Evolutionary conservation across 2,888 invertebrate species (phyloP).

Genomic region (Synanthedon andrenaeformis): DNA sequence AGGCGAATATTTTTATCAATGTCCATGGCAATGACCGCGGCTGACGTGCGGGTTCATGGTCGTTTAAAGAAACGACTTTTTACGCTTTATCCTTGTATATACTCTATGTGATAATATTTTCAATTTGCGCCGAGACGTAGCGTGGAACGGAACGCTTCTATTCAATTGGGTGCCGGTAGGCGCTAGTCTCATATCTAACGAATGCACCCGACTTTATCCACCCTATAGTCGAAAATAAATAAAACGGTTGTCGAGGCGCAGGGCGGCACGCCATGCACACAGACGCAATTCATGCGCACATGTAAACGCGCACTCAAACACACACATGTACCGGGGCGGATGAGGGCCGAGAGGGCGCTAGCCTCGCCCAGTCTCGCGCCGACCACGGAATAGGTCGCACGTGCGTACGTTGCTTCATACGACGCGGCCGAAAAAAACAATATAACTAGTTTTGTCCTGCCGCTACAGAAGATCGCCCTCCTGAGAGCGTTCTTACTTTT

Average conservation of each 20-base stretch:
- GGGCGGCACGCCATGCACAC: slow-evolving; percentile 33
- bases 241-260: slow-evolving; percentile 30
- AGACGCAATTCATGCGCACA: slow-evolving; percentile 23
- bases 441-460: slow-evolving; percentile 64
- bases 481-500: slow-evolving; percentile 45
- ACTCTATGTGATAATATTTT: not conserved
- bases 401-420: slow-evolving; percentile 38
- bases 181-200: slow-evolving; percentile 12
- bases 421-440: slow-evolving; percentile 47
- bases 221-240: slow-evolving; percentile 56
- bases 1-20: slow-evolving; percentile 56
- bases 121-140: not conserved
- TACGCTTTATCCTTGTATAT: slow-evolving; percentile 17
- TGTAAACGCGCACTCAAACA: slow-evolving; percentile 32
- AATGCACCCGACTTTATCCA: slow-evolving; percentile 29
- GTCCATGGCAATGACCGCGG: slow-evolving; percentile 64
- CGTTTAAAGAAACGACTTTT: slow-evolving; percentile 39
- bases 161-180: slow-evolving; percentile 1
- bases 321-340: slow-evolving; percentile 33
- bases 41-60: slow-evolving; percentile 55
- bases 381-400: slow-evolving; percentile 46
- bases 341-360: slow-evolving; percentile 52
- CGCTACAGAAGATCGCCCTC: slow-evolving; percentile 38
- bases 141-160: not conserved
- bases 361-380: slow-evolving; percentile 60